Evolutionary conservation across 2,888 invertebrate species (phyloP).

Genomic region (Didymodactylos carnosus): DNA sequence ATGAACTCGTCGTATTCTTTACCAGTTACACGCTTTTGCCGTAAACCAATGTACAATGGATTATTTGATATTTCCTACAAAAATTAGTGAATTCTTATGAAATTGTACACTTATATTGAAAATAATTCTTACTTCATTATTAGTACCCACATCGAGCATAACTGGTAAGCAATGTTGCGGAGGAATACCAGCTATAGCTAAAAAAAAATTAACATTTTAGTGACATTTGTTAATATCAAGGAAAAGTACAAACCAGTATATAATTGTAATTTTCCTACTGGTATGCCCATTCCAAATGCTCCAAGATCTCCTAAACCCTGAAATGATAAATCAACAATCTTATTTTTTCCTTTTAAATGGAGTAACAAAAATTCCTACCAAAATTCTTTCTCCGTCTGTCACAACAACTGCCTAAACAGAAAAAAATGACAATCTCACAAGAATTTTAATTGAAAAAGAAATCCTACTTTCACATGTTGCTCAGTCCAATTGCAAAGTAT

Average conservation of each 20-base stretch:
- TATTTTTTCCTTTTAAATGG: no score
- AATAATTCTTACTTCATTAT: constrained; percentile 48
- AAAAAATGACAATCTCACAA: background rate
- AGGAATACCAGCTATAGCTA: constrained; percentile 76
- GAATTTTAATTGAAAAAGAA: background rate
- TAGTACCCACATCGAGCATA: constrained; percentile 78
- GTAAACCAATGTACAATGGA: constrained; percentile 78
- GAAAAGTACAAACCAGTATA: constrained; percentile 46
- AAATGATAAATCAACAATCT: no score
- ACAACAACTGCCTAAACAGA: constrained; percentile 47
- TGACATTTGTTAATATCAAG: background rate
- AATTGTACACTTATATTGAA: background rate
- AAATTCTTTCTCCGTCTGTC: constrained; percentile 90
- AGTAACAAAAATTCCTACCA: no score
- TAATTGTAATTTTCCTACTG: constrained; percentile 80
- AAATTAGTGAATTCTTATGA: constrained; percentile 13
- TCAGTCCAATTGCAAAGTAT: constrained; percentile 74
- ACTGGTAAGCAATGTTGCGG: constrained; percentile 85
- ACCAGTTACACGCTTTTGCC: constrained; percentile 63
- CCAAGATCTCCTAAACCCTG: constrained; percentile 93
- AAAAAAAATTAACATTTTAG: background rate
- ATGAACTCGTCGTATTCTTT: constrained; percentile 69
- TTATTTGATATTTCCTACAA: constrained; percentile 59
- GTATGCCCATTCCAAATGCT: constrained; percentile 94
- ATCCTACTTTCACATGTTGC: constrained; percentile 35